These are phyloP conservation scores for Rhinoderma darwinii DNA, from an alignment of 2,113 vertebrate species.

Conservation along the genomic window DNA sequence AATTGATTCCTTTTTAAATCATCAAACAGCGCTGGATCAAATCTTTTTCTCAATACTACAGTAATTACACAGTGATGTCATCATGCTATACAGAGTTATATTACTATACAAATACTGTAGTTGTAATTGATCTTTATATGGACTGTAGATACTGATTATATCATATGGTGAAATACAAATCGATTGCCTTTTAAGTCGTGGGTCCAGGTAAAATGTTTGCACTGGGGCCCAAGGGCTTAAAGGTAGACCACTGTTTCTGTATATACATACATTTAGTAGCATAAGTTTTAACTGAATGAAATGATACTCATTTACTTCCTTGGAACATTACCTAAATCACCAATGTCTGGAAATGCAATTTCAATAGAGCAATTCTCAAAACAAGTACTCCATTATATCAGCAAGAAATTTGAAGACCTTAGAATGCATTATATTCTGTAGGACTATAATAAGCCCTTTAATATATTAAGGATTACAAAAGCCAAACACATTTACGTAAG, in stretches of 20 bases:
- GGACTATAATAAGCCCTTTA: neutral
- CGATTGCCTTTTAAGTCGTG: neutral
- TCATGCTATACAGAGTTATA: too few species aligned
- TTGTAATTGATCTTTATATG: too few species aligned
- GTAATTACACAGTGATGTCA: too few species aligned
- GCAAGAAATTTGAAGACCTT: neutral
- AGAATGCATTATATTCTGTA: neutral
- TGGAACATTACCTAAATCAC: neutral
- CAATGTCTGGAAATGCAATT: neutral
- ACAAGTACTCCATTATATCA: neutral
- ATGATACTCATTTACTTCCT: neutral
- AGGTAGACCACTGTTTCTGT: neutral
- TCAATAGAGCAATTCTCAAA: neutral
- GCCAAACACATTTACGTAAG: neutral
- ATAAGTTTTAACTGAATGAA: neutral
- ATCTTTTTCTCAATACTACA: too few species aligned
- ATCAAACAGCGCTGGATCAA: too few species aligned
- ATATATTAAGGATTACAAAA: slow-evolving; percentile 9
- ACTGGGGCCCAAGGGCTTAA: neutral
- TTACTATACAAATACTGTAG: too few species aligned
- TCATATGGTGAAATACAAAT: too few species aligned
- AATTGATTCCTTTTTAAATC: too few species aligned
- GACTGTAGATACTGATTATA: too few species aligned
- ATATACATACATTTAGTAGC: neutral
- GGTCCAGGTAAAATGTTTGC: neutral